Percentiles rank a stretch among this genome's conserved stretches.
Evolutionary conservation across 2,113 vertebrate genomes (phyloP).

Genomic region (Channa argus): DNA sequence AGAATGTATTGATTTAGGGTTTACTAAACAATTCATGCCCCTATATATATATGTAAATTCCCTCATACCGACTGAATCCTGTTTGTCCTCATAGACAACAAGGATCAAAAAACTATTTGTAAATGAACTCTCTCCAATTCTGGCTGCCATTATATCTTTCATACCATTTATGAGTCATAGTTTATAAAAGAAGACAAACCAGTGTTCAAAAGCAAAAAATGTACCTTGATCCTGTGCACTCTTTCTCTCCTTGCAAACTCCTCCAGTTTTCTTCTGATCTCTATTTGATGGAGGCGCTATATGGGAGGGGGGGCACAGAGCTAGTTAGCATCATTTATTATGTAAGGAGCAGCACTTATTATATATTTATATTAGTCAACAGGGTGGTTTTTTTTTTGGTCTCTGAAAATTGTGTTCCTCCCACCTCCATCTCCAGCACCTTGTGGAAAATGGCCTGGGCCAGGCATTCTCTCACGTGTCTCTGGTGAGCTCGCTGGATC

Average conservation of each 20-base stretch:
- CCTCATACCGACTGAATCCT: neutral
- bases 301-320: constrained; percentile 5
- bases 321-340: constrained; percentile 32
- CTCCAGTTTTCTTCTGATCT: constrained; percentile 86
- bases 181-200: constrained; percentile 7
- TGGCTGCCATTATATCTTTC: neutral
- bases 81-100: neutral
- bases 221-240: constrained; percentile 87
- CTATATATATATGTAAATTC: neutral
- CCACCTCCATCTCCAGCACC: constrained; percentile 92
- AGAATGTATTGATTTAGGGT: no score
- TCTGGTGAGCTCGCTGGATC: constrained; percentile 87
- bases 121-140: neutral
- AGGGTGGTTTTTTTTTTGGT: neutral
- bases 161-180: constrained; percentile 1
- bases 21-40: neutral
- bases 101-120: neutral
- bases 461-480: constrained; percentile 85
- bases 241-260: constrained; percentile 80
- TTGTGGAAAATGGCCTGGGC: constrained; percentile 90
- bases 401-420: neutral
- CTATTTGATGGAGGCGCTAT: constrained; percentile 87
- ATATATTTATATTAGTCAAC: constrained; percentile 7
- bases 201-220: constrained; percentile 50
- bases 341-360: neutral